Base-by-base conservation (phyloP, 1,140 invertebrate species). In the Heliconius hermathena region DNA sequence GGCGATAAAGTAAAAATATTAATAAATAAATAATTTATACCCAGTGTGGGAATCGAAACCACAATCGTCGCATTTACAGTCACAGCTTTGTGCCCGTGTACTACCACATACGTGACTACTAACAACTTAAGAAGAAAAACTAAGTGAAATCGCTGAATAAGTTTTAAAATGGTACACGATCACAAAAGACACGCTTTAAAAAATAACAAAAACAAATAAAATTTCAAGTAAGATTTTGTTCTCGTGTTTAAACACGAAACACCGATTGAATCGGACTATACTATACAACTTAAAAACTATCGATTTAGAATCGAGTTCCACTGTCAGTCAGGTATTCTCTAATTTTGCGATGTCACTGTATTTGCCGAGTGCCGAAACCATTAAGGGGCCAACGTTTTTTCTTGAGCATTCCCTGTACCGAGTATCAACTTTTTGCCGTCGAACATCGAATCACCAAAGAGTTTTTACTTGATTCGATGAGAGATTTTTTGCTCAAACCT, bases 401-500 rank as follows among this genome's bases (percentile, higher is more conserved):
- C 88, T 82, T 79, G 16, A 33, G 66, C 81, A 81, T 88, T 89
- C 85, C 80, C 81, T 77, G 79, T 81, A 78, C 80, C 76, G 84
- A 84, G 83, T 80, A 84, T 85, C 74, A 78, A 82, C 82, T 94
- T 93, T 93, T 93, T 93, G 90, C 88, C 76, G 78, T 79, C 81
- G 76, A 79, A 85, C 86, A 88, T 88, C 87, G 83, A 84, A 81
- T 87, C 86, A 88, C 87, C 89, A 81, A 79, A 80, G 57, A 85
- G 86, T 94, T 94, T 94, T 94, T 94, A 91, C 86, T 83, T 80
- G 79, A 74, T 70, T 72, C 81, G 80, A 85, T 83, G 82, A 81
- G 78, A 77, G 84, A 78, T 91, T 88, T 93, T 94, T 93, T 93
- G 90, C 86, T 85, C 80, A 87, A 87, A 89, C 88, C 89, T 72